A percentile compares a stretch with the other conserved stretches of the same genome.
These are phyloP conservation scores for Portevinia maculata DNA, from an alignment of 2,888 invertebrate genomes.

Conservation along the genomic window DNA sequence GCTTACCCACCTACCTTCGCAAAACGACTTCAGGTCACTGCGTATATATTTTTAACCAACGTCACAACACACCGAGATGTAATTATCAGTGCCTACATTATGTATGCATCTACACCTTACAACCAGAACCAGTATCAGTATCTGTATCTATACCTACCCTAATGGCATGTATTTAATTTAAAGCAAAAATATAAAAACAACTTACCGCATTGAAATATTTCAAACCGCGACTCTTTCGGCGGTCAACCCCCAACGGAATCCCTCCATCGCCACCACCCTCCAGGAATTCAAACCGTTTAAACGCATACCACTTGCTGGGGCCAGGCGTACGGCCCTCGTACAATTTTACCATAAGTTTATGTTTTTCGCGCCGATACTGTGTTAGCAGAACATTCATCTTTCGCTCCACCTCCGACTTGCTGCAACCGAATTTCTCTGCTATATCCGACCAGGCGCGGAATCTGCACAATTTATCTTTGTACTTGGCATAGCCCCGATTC, in stretches of 20 bases:
- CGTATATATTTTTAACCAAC: constrained; percentile 12
- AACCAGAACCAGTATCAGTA: not conserved
- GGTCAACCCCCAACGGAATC: constrained; percentile 68
- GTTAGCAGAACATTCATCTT: constrained; percentile 82
- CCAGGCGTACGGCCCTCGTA: constrained; percentile 82
- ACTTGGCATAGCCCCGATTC: constrained; percentile 82
- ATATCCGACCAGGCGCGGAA: constrained; percentile 82
- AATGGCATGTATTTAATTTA: not conserved
- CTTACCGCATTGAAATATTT: constrained; percentile 82
- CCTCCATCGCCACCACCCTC: constrained; percentile 79
- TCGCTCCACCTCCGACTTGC: constrained; percentile 82
- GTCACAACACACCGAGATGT: constrained; percentile 6
- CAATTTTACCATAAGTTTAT: constrained; percentile 81
- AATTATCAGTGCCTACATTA: not conserved
- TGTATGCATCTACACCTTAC: not conserved
- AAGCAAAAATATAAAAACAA: constrained; percentile 47
- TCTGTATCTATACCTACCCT: not conserved
- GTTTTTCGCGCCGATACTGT: constrained; percentile 81
- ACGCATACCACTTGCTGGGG: constrained; percentile 82
- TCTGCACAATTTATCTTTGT: constrained; percentile 81
- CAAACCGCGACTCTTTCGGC: constrained; percentile 81
- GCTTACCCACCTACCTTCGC: too few relatives aligned
- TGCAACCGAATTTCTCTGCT: constrained; percentile 81
- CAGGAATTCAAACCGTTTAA: constrained; percentile 81
- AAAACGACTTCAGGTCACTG: too few relatives aligned